Conservation (phyloP, 23 tunicate genomes). For the Trididemnum miniatum region DNA sequence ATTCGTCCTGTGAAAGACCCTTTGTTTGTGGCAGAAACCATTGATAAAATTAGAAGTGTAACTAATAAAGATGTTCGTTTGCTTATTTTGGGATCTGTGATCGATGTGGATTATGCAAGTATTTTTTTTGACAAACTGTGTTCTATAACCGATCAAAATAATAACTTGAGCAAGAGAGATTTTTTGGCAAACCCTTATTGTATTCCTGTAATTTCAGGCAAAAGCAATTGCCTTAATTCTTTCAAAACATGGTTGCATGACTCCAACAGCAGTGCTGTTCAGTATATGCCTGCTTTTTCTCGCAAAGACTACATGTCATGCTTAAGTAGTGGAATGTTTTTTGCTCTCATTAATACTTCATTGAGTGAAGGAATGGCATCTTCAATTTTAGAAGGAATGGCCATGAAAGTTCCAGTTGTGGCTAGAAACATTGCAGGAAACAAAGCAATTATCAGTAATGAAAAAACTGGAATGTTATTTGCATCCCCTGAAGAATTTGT, state of each 20-base stretch:
- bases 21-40: conserved; percentile 46
- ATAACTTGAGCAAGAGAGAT: too few species aligned
- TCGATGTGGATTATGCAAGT: conserved; percentile 38
- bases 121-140: conserved; percentile 6
- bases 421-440: conserved; percentile 78
- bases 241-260: conserved; percentile 53
- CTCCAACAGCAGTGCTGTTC: conserved; percentile 24
- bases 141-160: neutral
- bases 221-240: neutral
- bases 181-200: neutral
- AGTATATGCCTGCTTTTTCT: conserved; percentile 48
- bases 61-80: conserved; percentile 44
- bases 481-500: conserved; percentile 51
- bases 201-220: neutral
- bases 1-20: conserved; percentile 93
- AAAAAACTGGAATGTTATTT: conserved; percentile 64
- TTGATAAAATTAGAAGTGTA: conserved; percentile 6
- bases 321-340: conserved; percentile 5
- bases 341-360: conserved; percentile 72
- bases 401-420: conserved; percentile 60
- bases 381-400: conserved; percentile 81
- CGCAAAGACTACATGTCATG: neutral
- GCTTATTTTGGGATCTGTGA: conserved; percentile 66
- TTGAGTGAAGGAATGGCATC: conserved; percentile 83
- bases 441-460: conserved; percentile 40